Evolutionary conservation across 2,113 vertebrate species (phyloP).

Genomic region (Cricetomys ansorgei): DNA sequence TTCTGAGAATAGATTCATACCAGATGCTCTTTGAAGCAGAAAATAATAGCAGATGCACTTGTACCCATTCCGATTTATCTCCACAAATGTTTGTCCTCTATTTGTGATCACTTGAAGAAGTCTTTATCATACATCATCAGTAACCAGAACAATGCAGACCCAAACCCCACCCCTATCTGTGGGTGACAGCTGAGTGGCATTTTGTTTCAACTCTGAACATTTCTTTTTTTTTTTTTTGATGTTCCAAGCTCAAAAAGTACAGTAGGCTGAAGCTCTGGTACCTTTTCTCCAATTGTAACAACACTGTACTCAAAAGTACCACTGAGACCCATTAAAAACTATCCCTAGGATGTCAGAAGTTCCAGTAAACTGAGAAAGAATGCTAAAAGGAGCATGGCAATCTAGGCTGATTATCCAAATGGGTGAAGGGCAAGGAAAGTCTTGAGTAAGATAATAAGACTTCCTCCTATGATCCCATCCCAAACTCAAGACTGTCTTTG

Average conservation of each 20-base stretch:
- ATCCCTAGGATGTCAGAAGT: not conserved
- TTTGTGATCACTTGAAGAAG: not conserved
- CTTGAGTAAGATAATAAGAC: not conserved
- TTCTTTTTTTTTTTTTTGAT: not conserved
- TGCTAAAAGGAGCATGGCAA: not conserved
- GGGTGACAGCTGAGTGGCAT: not conserved
- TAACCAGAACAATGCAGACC: not conserved
- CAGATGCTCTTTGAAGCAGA: conserved; percentile 25
- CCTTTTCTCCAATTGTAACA: not conserved
- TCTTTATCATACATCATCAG: not conserved
- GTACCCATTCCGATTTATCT: not conserved
- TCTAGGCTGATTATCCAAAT: not conserved
- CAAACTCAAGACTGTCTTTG: not conserved
- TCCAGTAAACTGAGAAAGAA: not conserved
- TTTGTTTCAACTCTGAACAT: not conserved
- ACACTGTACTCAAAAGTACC: not conserved
- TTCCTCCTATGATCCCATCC: not conserved
- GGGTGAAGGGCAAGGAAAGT: not conserved
- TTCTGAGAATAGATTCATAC: not conserved
- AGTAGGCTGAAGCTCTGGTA: not conserved
- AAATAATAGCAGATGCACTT: not conserved
- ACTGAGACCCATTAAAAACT: not conserved
- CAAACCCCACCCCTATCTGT: not conserved
- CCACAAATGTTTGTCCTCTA: not conserved
- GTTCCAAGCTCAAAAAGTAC: not conserved